Conservation (phyloP, 2,113 vertebrate species). For the Pteropus alecto region DNA sequence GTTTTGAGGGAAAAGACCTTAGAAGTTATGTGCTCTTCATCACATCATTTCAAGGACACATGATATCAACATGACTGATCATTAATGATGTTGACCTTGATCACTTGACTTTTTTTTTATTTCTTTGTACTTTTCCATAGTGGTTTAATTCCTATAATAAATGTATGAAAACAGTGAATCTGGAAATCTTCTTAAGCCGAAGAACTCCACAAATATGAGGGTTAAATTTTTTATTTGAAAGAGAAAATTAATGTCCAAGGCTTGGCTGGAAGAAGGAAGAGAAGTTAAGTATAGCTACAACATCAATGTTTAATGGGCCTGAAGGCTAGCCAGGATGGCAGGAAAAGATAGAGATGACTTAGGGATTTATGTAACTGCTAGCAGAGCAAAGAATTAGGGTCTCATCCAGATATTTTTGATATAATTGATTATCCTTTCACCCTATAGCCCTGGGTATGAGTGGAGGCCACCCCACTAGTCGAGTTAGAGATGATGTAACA, state of each 20-base stretch:
- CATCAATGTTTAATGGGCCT: conserved; percentile 68
- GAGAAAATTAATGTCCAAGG: conserved; percentile 19
- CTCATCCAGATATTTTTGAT: conserved; percentile 25
- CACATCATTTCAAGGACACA: not conserved
- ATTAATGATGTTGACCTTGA: not conserved
- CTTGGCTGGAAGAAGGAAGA: conserved; percentile 4
- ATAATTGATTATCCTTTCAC: not conserved
- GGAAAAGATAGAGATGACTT: conserved; percentile 46
- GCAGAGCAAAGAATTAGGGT: not conserved
- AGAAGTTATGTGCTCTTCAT: not conserved
- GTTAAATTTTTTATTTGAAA: conserved; percentile 60
- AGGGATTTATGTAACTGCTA: conserved; percentile 33
- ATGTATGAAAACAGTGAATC: not conserved
- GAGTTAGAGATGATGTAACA: not conserved
- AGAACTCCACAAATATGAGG: conserved; percentile 14
- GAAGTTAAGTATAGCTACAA: conserved; percentile 40
- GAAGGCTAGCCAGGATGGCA: conserved; percentile 52
- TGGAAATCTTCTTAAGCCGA: not conserved
- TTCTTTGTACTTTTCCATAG: conserved; percentile 16
- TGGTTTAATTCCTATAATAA: conserved; percentile 1
- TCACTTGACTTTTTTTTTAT: not conserved
- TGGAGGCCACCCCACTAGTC: not conserved
- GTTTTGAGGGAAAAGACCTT: not conserved
- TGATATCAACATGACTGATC: not conserved
- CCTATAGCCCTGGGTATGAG: not conserved